These are phyloP conservation scores for Trematomus loennbergii DNA, from an alignment of 2,113 vertebrate genomes.

Conservation along the genomic window DNA sequence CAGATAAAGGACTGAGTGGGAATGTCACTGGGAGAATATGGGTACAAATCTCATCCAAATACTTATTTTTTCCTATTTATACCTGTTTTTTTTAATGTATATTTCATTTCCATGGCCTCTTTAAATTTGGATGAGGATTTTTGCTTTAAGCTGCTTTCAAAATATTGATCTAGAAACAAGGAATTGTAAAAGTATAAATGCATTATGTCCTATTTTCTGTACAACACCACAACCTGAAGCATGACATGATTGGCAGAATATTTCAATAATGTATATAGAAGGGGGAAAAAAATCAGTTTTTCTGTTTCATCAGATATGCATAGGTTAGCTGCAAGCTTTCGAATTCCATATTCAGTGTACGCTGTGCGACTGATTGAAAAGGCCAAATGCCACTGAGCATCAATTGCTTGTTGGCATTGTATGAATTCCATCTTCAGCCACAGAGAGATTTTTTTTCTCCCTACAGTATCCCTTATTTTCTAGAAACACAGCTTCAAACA, in stretches of 20 bases:
- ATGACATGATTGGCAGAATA: conserved; percentile 13
- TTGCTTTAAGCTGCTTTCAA: conserved; percentile 42
- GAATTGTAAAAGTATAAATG: too few species aligned
- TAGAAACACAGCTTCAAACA: conserved; percentile 35
- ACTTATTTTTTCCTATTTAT: conserved; percentile 28
- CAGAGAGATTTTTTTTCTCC: conserved; percentile 23
- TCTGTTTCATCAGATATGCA: conserved; percentile 14
- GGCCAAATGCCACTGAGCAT: conserved; percentile 37
- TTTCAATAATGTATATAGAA: neutral
- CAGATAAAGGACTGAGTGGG: conserved; percentile 18
- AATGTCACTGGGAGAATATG: conserved; percentile 16
- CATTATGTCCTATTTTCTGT: too few species aligned
- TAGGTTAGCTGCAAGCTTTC: conserved; percentile 18
- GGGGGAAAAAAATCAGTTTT: neutral
- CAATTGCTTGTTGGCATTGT: conserved; percentile 35
- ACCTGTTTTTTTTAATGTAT: neutral
- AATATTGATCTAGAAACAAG: conserved; percentile 24
- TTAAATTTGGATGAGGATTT: conserved; percentile 60
- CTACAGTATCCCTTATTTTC: conserved; percentile 7
- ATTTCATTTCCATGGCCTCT: conserved; percentile 40
- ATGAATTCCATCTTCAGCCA: conserved; percentile 31
- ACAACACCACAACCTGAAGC: neutral
- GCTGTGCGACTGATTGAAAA: conserved; percentile 45
- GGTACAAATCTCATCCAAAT: conserved; percentile 51
- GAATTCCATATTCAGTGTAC: conserved; percentile 15